These are phyloP conservation scores for Tragopan temminckii DNA, from an alignment of 2,797 vertebrate genomes.

Conservation along the genomic window DNA sequence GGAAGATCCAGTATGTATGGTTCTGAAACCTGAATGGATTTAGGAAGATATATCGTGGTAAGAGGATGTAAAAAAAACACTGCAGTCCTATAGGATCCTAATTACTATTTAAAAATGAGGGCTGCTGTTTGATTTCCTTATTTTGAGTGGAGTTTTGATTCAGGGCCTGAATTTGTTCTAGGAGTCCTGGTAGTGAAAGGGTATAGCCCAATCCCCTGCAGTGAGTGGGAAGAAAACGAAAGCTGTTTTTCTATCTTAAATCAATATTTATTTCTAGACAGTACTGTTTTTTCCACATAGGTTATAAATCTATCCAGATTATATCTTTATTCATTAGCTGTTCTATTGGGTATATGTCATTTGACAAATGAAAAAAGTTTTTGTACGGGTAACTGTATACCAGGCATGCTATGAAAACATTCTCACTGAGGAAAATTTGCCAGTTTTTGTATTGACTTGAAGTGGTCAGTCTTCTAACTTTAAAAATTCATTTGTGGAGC, in stretches of 20 bases:
- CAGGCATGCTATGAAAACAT: not conserved
- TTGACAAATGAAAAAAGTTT: not conserved
- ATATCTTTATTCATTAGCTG: not conserved
- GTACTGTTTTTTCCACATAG: not conserved
- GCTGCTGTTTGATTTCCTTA: not conserved
- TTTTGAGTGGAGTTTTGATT: not conserved
- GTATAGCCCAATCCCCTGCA: not conserved
- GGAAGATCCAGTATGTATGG: not conserved
- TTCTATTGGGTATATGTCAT: not conserved
- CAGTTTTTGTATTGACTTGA: not conserved
- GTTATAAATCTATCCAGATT: not conserved
- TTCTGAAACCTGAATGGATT: not conserved
- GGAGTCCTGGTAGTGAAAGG: not conserved
- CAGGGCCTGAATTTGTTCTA: not conserved
- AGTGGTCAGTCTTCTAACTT: not conserved
- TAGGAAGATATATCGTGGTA: not conserved
- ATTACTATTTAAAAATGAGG: not conserved
- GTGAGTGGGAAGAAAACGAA: not conserved
- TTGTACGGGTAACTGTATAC: not conserved
- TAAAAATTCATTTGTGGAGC: not conserved
- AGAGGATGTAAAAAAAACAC: not conserved
- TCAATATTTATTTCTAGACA: not conserved
- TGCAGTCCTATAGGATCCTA: accelerated
- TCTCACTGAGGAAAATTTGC: not conserved
- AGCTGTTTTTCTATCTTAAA: not conserved